Base-by-base conservation (phyloP, 2,888 invertebrate genomes). In the Drosophila maculinotata region DNA sequence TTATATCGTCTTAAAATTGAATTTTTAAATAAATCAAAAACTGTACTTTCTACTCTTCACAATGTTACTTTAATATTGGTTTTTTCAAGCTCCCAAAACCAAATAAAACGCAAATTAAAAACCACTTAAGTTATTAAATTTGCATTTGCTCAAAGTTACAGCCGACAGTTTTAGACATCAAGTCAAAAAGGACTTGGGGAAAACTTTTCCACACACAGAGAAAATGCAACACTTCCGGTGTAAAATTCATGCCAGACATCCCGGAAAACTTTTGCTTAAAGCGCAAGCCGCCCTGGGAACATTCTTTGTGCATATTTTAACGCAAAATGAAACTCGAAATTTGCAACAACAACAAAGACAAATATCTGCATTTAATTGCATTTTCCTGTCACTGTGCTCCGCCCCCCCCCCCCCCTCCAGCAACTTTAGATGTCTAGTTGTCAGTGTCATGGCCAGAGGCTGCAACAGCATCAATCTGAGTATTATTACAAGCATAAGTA, bases 291-390 rank as follows among this genome's bases (percentile, higher is more conserved):
- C 15, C 7, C 42, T 41, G 26, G 17, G 12, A 56, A 49, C 63
- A 70, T 68, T 59, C 56, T 70, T 42, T 57, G 59, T 35, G 39
- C 47, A 76, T 79, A 70, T 66, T 70, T 70, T 52, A 58, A 65
- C 53, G 42, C 63, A 60, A 63, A 75, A 64, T 75, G 48, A 56
- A 67, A 66, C 69, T 72, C 36, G 20, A 82, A 73, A 73, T 69
- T 69, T 65, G 59, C 15, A 72, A 42, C 36, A 63, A 25, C 41
- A 54, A 35, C 14, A 28, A 26, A 2, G n/a, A 38, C 20, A 71
- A 53, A 36, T 48, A 58, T 35, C 41, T 63, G 39, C 53, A 53
- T 54, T 71, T 79, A 86, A 86, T 86, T 82, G 72, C 78, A 76
- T 79, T 82, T 86, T 45, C 64, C 56, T 79, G 78, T 77, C 52